A percentile compares a stretch with the other conserved stretches of the same genome.
phyloP scores from a whole-genome alignment of 2,113 vertebrate species.

The Mastomys coucha region DNA sequence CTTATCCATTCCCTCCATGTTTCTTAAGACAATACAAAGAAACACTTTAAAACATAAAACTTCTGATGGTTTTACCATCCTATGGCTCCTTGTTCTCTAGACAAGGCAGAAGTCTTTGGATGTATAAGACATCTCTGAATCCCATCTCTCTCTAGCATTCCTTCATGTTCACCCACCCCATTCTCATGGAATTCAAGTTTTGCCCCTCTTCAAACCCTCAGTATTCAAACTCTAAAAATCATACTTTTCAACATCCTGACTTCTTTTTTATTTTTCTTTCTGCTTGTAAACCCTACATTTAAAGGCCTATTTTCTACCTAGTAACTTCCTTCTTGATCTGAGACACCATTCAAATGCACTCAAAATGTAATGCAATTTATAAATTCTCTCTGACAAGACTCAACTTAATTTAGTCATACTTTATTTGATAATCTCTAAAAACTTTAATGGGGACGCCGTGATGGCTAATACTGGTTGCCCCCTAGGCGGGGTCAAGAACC shows the following conservation, averaged over 20 bases:
- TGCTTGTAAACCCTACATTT: not conserved
- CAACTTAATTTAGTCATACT: not conserved
- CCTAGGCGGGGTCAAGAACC: not conserved
- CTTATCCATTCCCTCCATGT: not conserved
- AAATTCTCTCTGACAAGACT: slow-evolving; percentile 18
- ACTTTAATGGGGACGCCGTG: not conserved
- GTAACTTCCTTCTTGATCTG: slow-evolving; percentile 10
- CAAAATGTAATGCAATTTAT: slow-evolving; percentile 7
- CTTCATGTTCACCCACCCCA: not conserved
- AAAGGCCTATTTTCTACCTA: not conserved
- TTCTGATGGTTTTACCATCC: not conserved
- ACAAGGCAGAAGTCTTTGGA: not conserved
- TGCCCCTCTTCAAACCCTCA: not conserved
- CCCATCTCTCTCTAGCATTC: not conserved
- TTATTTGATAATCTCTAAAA: slow-evolving; percentile 14
- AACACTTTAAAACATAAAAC: not conserved
- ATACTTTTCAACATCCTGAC: not conserved
- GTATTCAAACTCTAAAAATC: not conserved
- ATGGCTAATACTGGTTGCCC: too few relatives aligned
- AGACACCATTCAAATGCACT: slow-evolving; percentile 7
- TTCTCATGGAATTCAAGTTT: not conserved
- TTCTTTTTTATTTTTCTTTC: not conserved
- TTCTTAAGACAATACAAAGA: slow-evolving; percentile 30
- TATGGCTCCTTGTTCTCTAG: not conserved
- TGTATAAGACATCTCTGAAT: not conserved